A percentile compares a stretch with the other conserved stretches of the same genome.
Conservation (phyloP, 1,140 invertebrate genomes). For the Oncopodura yosiiana region DNA sequence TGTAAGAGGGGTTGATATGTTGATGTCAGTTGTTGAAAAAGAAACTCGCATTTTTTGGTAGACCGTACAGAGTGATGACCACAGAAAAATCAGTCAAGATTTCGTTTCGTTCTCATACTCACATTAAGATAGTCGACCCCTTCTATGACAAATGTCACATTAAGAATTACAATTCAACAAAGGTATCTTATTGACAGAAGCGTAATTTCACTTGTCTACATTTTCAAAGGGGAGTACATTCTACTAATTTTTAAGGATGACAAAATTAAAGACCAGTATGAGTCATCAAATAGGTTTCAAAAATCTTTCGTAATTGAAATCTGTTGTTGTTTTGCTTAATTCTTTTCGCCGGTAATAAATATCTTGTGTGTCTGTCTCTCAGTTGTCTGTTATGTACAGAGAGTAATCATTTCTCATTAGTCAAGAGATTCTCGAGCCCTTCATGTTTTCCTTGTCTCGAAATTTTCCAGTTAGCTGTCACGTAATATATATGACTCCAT, state of each 20-base stretch:
- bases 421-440: background rate
- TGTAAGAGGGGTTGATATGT: no score
- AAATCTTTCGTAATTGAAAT: no score
- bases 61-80: no score
- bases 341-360: no score
- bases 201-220: conserved; percentile 7
- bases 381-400: conserved; percentile 27
- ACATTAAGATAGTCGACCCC: no score
- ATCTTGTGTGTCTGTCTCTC: conserved; percentile 17
- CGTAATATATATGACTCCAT: background rate
- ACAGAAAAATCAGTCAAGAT: no score
- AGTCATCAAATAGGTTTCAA: background rate
- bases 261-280: background rate
- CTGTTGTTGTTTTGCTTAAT: no score
- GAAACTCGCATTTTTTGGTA: no score
- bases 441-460: background rate
- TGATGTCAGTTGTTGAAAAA: no score
- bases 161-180: no score
- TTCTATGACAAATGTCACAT: no score
- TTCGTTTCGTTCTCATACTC: no score
- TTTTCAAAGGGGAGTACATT: background rate
- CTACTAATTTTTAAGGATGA: background rate
- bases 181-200: conserved; percentile 6
- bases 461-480: background rate
- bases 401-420: conserved; percentile 33